Evolutionary conservation across 2,113 vertebrate genomes (phyloP).

Genomic region (Monopterus albus): DNA sequence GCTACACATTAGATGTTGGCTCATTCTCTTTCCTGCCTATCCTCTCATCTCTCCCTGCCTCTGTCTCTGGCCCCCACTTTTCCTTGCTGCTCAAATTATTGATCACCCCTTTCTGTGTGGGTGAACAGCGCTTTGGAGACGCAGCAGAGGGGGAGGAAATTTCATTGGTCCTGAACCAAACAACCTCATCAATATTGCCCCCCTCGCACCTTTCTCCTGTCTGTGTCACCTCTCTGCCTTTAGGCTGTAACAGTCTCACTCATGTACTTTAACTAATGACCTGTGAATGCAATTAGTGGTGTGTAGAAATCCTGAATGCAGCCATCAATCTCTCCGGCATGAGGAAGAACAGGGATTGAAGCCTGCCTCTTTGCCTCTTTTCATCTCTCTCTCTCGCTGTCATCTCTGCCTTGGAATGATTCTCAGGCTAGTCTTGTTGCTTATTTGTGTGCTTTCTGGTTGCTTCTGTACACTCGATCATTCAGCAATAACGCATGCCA

Average conservation of each 20-base stretch:
- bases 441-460: not conserved
- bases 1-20: conserved; percentile 16
- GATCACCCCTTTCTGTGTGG: conserved; percentile 43
- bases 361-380: conserved; percentile 14
- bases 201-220: conserved; percentile 29
- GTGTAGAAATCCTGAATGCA: conserved; percentile 75
- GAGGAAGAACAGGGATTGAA: conserved; percentile 53
- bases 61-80: conserved; percentile 31
- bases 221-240: conserved; percentile 54
- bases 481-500: too few relatives aligned
- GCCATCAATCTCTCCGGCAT: conserved; percentile 68
- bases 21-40: conserved; percentile 54
- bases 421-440: not conserved
- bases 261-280: conserved; percentile 82
- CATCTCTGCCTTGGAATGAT: not conserved
- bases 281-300: conserved; percentile 81
- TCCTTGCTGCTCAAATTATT: conserved; percentile 58
- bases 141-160: conserved; percentile 51
- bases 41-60: conserved; percentile 23
- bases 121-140: conserved; percentile 38
- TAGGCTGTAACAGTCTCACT: conserved; percentile 67
- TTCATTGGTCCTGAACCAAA: conserved; percentile 68
- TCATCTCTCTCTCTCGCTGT: not conserved
- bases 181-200: conserved; percentile 73
- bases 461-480: conserved; percentile 1